Evolutionary conservation across 2,797 vertebrate genomes (phyloP).

Genomic region (Pogonophryne albipinna): DNA sequence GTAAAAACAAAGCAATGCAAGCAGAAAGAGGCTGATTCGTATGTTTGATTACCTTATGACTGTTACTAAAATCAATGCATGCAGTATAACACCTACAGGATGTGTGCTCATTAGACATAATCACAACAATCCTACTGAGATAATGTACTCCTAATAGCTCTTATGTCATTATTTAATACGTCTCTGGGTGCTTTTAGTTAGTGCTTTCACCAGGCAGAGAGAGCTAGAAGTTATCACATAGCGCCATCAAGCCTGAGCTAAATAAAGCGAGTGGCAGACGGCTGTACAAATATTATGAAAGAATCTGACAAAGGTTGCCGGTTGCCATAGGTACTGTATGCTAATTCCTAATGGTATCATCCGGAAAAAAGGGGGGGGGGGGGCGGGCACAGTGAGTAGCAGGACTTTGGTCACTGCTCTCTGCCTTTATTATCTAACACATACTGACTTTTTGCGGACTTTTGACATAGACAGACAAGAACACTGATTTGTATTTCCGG

Average conservation of each 20-base stretch:
- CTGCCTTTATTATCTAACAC: conserved; percentile 69
- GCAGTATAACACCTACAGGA: not conserved
- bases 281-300: conserved; percentile 88
- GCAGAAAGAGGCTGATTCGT: not conserved
- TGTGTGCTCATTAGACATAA: conserved; percentile 6
- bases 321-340: conserved; percentile 90
- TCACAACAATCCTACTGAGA: conserved; percentile 30
- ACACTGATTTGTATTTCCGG: not conserved
- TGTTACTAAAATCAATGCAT: conserved; percentile 11
- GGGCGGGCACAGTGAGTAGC: conserved; percentile 53
- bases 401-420: conserved; percentile 70
- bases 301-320: conserved; percentile 85
- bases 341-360: conserved; percentile 86
- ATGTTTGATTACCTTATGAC: not conserved
- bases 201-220: conserved; percentile 59
- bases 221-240: conserved; percentile 71
- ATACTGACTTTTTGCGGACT: conserved; percentile 32
- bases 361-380: conserved; percentile 48
- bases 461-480: not conserved
- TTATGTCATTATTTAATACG: conserved; percentile 15
- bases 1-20: not conserved
- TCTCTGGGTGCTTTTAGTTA: conserved; percentile 43
- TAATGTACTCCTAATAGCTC: conserved; percentile 39
- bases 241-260: conserved; percentile 74
- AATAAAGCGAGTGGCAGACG: conserved; percentile 80